Conservation (phyloP, 2,797 vertebrate species). For the Enteromius mattozi region DNA sequence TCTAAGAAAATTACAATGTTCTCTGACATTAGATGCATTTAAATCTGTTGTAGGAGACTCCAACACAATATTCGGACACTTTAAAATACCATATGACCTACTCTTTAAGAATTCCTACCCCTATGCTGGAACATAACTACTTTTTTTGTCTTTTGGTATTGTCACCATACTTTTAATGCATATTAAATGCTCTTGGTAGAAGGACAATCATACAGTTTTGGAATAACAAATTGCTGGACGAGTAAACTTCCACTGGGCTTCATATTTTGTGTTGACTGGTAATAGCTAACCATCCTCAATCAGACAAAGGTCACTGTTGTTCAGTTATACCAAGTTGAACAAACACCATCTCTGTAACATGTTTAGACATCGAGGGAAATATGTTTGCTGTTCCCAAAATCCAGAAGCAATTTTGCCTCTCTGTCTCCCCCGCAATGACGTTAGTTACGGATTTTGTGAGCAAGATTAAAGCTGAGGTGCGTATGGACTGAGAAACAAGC, state of each 20-base stretch:
- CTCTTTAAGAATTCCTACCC: too few relatives aligned
- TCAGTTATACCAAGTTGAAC: constrained; percentile 25
- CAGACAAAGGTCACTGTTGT: background rate
- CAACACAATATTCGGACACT: too few relatives aligned
- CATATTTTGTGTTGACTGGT: background rate
- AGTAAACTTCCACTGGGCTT: background rate
- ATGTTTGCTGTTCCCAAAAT: constrained; percentile 49
- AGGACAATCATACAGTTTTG: background rate
- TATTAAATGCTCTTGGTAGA: background rate
- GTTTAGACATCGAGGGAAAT: constrained; percentile 47
- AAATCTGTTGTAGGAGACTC: too few relatives aligned
- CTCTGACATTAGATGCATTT: too few relatives aligned
- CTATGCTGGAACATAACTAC: too few relatives aligned
- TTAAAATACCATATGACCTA: too few relatives aligned
- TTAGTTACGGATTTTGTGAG: constrained; percentile 49
- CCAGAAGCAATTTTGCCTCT: constrained; percentile 46
- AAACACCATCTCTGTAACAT: constrained; percentile 35
- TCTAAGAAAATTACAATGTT: too few relatives aligned
- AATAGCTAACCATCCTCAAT: background rate
- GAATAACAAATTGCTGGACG: background rate
- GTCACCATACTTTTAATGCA: background rate
- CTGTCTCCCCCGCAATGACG: constrained; percentile 17
- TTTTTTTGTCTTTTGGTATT: too few relatives aligned
- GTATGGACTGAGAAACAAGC: constrained; percentile 10
- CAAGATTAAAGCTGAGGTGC: constrained; percentile 47